Evolutionary conservation across 2,797 vertebrate genomes (phyloP).

Genomic region (Loris lydekkerianus): DNA sequence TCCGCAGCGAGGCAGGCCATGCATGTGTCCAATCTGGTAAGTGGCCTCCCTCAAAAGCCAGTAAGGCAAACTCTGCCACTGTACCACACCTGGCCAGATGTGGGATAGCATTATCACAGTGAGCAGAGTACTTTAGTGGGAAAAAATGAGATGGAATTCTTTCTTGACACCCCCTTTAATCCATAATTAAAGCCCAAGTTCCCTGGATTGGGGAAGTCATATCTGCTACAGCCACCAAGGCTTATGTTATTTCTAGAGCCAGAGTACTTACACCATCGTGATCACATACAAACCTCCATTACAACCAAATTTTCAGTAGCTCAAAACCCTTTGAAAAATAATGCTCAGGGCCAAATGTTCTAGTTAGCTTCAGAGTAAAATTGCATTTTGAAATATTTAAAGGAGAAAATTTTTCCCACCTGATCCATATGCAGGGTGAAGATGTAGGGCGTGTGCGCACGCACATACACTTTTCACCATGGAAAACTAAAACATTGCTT

Average conservation of each 20-base stretch:
- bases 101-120: constrained; percentile 74
- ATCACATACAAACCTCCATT: not conserved
- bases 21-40: constrained; percentile 70
- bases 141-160: constrained; percentile 51
- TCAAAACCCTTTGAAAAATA: constrained; percentile 65
- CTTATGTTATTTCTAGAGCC: constrained; percentile 80
- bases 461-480: not conserved
- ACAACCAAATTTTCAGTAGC: constrained; percentile 20
- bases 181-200: constrained; percentile 55
- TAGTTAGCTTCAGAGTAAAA: constrained; percentile 25
- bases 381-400: constrained; percentile 33
- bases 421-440: not conserved
- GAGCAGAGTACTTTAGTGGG: not conserved
- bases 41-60: constrained; percentile 72
- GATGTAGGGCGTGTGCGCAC: not conserved
- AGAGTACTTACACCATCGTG: not conserved
- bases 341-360: not conserved
- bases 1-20: constrained; percentile 61
- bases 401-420: constrained; percentile 28
- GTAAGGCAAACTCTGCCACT: constrained; percentile 72
- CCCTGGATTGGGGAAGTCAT: not conserved
- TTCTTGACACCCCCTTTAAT: constrained; percentile 55
- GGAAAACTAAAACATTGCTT: constrained; percentile 35
- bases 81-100: constrained; percentile 77
- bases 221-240: constrained; percentile 63